A percentile compares a stretch with the other conserved stretches of the same genome.
Conservation (phyloP, 2,888 invertebrate genomes). For the Didymodactylos carnosus region DNA sequence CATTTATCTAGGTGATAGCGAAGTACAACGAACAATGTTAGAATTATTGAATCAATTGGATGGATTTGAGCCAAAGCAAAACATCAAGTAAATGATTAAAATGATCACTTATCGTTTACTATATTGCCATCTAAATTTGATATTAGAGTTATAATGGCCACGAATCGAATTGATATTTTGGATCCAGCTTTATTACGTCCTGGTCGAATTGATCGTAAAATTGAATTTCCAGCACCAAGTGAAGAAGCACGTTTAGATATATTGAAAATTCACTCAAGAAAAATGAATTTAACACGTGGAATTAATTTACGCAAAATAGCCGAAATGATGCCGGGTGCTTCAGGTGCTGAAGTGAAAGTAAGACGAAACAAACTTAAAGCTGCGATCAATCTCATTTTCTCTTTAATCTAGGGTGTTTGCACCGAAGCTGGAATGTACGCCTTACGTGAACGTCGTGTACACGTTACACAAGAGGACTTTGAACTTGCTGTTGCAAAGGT, state of each 20-base stretch:
- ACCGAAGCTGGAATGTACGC: conserved; percentile 99
- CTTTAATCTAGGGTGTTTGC: conserved; percentile 71
- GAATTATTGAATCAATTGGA: conserved; percentile 91
- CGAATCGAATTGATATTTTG: conserved; percentile 91
- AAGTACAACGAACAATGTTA: conserved; percentile 96
- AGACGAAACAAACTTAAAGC: background rate
- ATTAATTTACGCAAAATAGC: conserved; percentile 95
- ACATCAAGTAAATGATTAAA: conserved; percentile 71
- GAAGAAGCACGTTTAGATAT: conserved; percentile 95
- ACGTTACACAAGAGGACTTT: conserved; percentile 98
- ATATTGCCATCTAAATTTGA: no score
- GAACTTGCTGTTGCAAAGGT: conserved; percentile 99
- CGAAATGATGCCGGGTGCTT: conserved; percentile 95
- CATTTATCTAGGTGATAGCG: no score
- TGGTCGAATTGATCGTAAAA: conserved; percentile 95
- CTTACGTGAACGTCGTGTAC: conserved; percentile 79
- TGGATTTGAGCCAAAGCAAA: conserved; percentile 97
- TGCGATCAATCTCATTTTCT: background rate
- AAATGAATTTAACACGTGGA: conserved; percentile 96
- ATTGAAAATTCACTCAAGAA: conserved; percentile 89
- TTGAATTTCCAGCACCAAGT: conserved; percentile 97
- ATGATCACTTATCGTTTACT: no score
- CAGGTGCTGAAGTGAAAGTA: conserved; percentile 83
- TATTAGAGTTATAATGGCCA: conserved; percentile 98
- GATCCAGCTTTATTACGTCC: conserved; percentile 89